These are phyloP conservation scores for Pygoscelis antarcticus DNA, from an alignment of 2,113 vertebrate species.

Conservation along the genomic window DNA sequence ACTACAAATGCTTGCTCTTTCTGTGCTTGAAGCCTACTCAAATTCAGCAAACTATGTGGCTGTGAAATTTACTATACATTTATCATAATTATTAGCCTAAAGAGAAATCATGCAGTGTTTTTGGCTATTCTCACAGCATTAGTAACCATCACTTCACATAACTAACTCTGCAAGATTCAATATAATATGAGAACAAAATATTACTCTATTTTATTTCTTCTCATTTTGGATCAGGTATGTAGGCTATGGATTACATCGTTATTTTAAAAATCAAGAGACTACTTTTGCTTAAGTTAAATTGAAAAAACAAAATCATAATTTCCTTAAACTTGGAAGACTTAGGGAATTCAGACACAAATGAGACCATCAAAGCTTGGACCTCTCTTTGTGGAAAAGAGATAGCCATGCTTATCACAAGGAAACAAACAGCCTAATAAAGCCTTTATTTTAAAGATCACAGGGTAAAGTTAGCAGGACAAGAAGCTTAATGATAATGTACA, in stretches of 20 bases:
- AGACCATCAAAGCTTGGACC: not conserved
- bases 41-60: not conserved
- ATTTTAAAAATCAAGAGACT: not conserved
- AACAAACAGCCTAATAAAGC: not conserved
- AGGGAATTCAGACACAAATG: not conserved
- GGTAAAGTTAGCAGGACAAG: not conserved
- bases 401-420: not conserved
- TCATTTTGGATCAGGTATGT: not conserved
- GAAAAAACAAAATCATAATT: not conserved
- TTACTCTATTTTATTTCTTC: not conserved
- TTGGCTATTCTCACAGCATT: not conserved
- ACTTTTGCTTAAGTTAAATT: not conserved
- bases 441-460: not conserved
- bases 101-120: not conserved
- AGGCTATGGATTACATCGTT: not conserved
- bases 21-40: not conserved
- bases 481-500: not conserved
- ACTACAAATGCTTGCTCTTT: not conserved
- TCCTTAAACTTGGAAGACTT: not conserved
- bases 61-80: not conserved
- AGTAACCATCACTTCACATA: not conserved
- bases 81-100: not conserved
- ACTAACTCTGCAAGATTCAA: not conserved
- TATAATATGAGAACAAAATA: not conserved
- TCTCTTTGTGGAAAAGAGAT: not conserved